Percentiles rank a stretch among this genome's conserved stretches.
Evolutionary conservation across 2,113 vertebrate genomes (phyloP).

Genomic region (Erythrocercus mccallii): DNA sequence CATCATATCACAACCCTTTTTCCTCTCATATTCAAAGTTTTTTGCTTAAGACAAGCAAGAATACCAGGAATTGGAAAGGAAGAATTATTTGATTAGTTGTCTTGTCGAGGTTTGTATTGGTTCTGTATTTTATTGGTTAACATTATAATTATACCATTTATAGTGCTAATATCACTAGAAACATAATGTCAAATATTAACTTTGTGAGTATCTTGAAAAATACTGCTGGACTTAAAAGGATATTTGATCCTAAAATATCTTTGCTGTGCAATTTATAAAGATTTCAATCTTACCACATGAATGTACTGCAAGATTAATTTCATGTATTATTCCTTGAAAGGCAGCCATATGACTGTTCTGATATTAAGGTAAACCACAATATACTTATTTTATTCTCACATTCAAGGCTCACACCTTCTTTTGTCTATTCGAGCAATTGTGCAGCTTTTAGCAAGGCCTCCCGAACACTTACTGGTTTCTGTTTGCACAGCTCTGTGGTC

Average conservation of each 20-base stretch:
- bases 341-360: background rate
- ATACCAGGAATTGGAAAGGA: background rate
- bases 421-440: background rate
- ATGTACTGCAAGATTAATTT: conserved; percentile 7
- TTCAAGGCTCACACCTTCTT: background rate
- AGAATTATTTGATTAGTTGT: background rate
- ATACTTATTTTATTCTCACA: background rate
- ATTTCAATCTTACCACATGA: conserved; percentile 26
- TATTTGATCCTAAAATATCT: conserved; percentile 1
- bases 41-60: background rate
- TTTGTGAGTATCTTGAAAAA: background rate
- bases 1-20: background rate
- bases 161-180: background rate
- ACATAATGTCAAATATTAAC: background rate
- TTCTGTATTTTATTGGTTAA: background rate
- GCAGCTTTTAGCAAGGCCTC: background rate
- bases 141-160: background rate
- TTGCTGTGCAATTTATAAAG: background rate
- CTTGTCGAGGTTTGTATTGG: background rate
- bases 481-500: background rate
- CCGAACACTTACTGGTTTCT: conserved; percentile 3
- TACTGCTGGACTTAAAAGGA: background rate
- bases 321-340: background rate
- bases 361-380: background rate
- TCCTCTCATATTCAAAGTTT: background rate